A percentile compares a stretch with the other conserved stretches of the same genome.
These are phyloP conservation scores for Pseudocheirus occidentalis DNA, from an alignment of 2,797 vertebrate genomes.

Conservation along the genomic window DNA sequence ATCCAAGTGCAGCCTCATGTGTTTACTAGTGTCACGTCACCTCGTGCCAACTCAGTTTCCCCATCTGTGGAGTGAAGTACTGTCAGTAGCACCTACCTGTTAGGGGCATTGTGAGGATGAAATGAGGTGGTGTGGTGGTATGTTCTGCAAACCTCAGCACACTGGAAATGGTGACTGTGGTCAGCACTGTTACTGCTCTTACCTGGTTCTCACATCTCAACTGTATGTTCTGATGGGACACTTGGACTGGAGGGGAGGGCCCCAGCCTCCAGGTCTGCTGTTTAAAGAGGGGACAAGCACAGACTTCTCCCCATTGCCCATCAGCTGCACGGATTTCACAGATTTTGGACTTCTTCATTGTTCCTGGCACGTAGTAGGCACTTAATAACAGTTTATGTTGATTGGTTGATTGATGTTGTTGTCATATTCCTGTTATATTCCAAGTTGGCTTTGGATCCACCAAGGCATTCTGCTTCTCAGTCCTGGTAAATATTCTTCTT, in stretches of 20 bases:
- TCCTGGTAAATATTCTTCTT: not conserved
- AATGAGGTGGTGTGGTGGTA: not conserved
- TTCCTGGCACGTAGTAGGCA: not conserved
- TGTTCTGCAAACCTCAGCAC: not conserved
- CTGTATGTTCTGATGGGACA: not conserved
- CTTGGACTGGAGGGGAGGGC: not conserved
- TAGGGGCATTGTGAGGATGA: not conserved
- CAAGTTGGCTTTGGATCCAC: not conserved
- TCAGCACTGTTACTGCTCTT: not conserved
- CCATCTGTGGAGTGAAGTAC: not conserved
- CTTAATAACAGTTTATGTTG: not conserved
- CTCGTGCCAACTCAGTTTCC: not conserved
- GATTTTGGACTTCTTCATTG: not conserved
- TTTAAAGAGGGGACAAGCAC: not conserved
- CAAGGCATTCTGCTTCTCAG: not conserved
- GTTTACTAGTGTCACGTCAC: not conserved
- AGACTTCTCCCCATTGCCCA: not conserved
- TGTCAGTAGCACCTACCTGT: not conserved
- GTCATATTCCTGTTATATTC: not conserved
- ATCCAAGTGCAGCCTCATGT: not conserved
- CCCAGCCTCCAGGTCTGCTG: not conserved
- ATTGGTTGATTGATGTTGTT: not conserved
- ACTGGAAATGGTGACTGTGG: not conserved
- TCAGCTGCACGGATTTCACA: accelerated
- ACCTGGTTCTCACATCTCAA: not conserved